phyloP scores from a whole-genome alignment of 2,888 invertebrate species.

The Eulithis testata region DNA sequence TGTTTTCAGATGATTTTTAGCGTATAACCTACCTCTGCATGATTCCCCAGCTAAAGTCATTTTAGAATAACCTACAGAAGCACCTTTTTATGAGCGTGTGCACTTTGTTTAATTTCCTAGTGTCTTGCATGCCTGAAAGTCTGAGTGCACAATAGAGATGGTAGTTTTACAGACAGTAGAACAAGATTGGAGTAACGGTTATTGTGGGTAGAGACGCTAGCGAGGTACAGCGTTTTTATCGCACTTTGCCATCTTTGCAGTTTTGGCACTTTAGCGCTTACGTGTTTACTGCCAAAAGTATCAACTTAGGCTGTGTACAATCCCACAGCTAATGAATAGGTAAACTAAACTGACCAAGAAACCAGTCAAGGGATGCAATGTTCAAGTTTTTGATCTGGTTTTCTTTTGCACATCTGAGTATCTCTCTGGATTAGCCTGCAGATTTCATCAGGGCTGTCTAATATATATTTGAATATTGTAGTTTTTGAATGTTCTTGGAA shows the following conservation, averaged over 20 bases:
- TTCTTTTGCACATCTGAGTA: background rate
- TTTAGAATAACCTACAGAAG: slow-evolving; percentile 4
- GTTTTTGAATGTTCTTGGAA: too few relatives aligned
- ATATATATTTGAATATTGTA: too few relatives aligned
- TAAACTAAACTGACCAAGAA: background rate
- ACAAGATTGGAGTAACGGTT: too few relatives aligned
- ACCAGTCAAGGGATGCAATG: background rate
- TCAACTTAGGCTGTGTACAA: background rate
- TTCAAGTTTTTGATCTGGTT: background rate
- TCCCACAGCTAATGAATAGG: slow-evolving; percentile 7
- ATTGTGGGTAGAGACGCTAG: too few relatives aligned
- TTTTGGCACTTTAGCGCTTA: background rate
- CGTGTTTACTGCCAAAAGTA: background rate
- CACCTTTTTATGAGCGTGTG: slow-evolving; percentile 36
- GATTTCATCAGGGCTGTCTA: too few relatives aligned
- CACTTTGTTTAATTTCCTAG: slow-evolving; percentile 41
- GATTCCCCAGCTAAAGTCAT: slow-evolving; percentile 9
- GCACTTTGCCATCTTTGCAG: background rate
- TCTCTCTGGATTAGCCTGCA: too few relatives aligned
- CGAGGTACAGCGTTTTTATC: background rate
- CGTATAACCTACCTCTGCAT: background rate
- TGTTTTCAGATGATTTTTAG: slow-evolving; percentile 1
- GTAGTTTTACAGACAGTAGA: too few relatives aligned
- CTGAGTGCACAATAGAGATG: background rate
- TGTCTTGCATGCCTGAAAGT: slow-evolving; percentile 22